phyloP scores from a whole-genome alignment of 2,113 vertebrate species.

The Anthoscopus minutus region DNA sequence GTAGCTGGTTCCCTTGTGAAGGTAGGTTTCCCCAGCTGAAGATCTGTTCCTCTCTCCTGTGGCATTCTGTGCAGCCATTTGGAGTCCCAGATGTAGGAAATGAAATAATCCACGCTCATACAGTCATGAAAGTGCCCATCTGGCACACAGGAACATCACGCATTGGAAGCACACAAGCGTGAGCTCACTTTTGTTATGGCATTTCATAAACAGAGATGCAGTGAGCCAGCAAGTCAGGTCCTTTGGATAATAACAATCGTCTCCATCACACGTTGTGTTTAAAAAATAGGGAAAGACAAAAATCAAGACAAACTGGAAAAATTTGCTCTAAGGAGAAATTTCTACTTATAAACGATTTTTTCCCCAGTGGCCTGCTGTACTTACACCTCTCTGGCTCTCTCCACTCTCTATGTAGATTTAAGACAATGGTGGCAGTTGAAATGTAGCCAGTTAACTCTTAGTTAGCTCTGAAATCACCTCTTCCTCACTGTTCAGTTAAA shows the following conservation, averaged over 20 bases:
- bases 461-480: constrained; percentile 12
- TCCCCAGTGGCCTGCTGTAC: neutral
- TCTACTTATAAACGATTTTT: neutral
- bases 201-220: constrained; percentile 76
- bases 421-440: constrained; percentile 48
- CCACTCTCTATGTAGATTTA: neutral
- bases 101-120: constrained; percentile 89
- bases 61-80: constrained; percentile 84
- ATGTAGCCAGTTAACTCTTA: constrained; percentile 35
- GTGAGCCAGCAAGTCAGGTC: constrained; percentile 64
- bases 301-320: constrained; percentile 17
- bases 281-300: constrained; percentile 30
- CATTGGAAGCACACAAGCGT: constrained; percentile 76
- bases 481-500: constrained; percentile 1
- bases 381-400: constrained; percentile 8
- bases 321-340: constrained; percentile 48
- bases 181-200: constrained; percentile 78
- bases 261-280: constrained; percentile 42
- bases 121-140: constrained; percentile 90
- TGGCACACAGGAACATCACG: constrained; percentile 82
- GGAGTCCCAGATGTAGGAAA: constrained; percentile 94
- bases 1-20: constrained; percentile 58
- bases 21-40: constrained; percentile 68
- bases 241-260: constrained; percentile 51
- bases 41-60: constrained; percentile 71